A percentile compares a stretch with the other conserved stretches of the same genome.
These are phyloP conservation scores for Thripadectes ignobilis DNA, from an alignment of 2,797 vertebrate species.

Conservation along the genomic window DNA sequence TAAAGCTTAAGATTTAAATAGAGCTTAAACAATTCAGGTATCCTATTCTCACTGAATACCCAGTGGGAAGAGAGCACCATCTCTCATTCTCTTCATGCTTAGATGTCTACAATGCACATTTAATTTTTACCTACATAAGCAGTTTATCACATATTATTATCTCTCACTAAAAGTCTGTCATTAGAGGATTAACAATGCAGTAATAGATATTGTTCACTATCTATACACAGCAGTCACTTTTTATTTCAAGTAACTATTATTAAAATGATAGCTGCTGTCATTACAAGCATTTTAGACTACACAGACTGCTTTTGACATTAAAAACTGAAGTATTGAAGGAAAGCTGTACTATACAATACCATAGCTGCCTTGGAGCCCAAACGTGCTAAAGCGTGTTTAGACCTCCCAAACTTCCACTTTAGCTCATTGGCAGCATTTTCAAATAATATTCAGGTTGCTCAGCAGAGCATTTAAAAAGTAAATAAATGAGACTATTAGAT, in stretches of 20 bases:
- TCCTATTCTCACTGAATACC: background rate
- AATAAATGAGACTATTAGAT: background rate
- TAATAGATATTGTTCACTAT: background rate
- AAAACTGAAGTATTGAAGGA: background rate
- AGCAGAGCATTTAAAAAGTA: background rate
- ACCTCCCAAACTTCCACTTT: background rate
- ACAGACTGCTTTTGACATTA: background rate
- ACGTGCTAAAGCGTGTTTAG: background rate
- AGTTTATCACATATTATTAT: background rate
- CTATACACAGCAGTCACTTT: background rate
- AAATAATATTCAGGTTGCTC: background rate
- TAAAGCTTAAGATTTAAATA: background rate
- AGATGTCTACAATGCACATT: background rate
- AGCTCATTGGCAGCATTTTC: background rate
- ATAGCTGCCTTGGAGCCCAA: background rate
- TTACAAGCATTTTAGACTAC: background rate
- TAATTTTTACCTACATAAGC: background rate
- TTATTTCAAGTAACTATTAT: background rate
- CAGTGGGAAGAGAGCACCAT: background rate
- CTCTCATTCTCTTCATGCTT: background rate
- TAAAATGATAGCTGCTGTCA: background rate
- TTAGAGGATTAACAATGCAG: background rate
- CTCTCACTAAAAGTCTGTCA: background rate
- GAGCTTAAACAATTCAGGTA: background rate
- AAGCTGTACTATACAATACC: background rate